phyloP scores from a whole-genome alignment of 2,888 invertebrate genomes.

The Chironomus riparius region DNA sequence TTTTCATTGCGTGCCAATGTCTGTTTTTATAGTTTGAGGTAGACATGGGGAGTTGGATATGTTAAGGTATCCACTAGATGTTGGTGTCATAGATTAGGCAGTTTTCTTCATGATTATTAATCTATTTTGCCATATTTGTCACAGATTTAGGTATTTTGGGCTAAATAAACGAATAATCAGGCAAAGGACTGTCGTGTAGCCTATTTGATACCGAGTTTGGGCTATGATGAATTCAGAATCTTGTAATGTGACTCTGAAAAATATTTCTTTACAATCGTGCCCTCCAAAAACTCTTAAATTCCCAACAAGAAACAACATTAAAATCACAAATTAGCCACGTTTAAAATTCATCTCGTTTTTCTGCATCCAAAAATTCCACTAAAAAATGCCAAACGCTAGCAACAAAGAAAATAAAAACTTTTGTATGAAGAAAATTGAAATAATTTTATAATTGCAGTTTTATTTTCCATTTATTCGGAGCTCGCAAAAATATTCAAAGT shows the following conservation, averaged over 20 bases:
- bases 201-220: too few relatives aligned
- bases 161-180: too few relatives aligned
- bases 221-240: not conserved
- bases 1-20: too few relatives aligned
- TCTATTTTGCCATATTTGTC: too few relatives aligned
- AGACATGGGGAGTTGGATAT: too few relatives aligned
- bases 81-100: too few relatives aligned
- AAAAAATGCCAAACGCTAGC: not conserved
- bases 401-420: not conserved
- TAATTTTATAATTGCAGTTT: conserved; percentile 23
- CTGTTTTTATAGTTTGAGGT: not conserved
- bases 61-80: too few relatives aligned
- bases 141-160: too few relatives aligned
- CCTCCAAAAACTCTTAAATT: not conserved
- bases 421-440: conserved; percentile 14
- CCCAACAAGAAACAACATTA: not conserved
- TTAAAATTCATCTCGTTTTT: not conserved
- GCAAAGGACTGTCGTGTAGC: too few relatives aligned
- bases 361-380: not conserved
- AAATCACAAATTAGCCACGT: conserved; percentile 16
- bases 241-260: too few relatives aligned
- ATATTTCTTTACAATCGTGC: too few relatives aligned
- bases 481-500: not conserved
- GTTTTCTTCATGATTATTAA: too few relatives aligned
- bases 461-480: not conserved